A percentile compares a stretch with the other conserved stretches of the same genome.
These are phyloP conservation scores for Brachionus paranguensis DNA, from an alignment of 1,140 invertebrate genomes.

Conservation along the genomic window DNA sequence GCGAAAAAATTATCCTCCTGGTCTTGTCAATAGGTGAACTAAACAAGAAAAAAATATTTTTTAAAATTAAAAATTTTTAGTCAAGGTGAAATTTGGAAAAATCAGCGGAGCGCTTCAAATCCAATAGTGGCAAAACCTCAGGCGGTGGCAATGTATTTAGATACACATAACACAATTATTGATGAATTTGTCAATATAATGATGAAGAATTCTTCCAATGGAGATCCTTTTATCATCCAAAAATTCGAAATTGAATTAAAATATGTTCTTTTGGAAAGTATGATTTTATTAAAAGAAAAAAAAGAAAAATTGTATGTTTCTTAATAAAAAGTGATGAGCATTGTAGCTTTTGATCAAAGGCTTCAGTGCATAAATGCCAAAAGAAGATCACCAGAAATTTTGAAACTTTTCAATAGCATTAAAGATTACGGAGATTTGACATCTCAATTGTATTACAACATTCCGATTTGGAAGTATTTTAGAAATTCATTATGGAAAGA, in stretches of 20 bases:
- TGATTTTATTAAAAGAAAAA: neutral
- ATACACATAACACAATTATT: conserved; percentile 30
- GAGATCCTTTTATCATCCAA: neutral
- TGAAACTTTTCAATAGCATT: neutral
- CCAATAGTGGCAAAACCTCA: conserved; percentile 35
- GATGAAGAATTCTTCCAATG: neutral
- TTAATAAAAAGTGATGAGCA: conserved; percentile 11
- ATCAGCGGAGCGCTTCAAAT: neutral
- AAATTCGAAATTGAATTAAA: conserved; percentile 19
- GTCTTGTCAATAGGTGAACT: neutral
- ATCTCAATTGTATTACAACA: neutral
- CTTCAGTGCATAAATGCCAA: neutral
- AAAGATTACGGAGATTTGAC: neutral
- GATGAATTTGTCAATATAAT: conserved; percentile 12
- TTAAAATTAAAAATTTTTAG: neutral
- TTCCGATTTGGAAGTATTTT: conserved; percentile 26
- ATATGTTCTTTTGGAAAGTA: conserved; percentile 4
- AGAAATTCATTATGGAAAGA: neutral
- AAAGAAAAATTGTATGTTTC: neutral
- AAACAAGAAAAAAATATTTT: neutral
- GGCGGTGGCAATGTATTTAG: neutral
- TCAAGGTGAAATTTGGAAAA: conserved; percentile 33
- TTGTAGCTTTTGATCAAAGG: conserved; percentile 28
- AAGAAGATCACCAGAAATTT: neutral
- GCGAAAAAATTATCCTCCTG: conserved; percentile 11